phyloP scores from a whole-genome alignment of 2,888 invertebrate species.

The Eugnorisma glareosa region DNA sequence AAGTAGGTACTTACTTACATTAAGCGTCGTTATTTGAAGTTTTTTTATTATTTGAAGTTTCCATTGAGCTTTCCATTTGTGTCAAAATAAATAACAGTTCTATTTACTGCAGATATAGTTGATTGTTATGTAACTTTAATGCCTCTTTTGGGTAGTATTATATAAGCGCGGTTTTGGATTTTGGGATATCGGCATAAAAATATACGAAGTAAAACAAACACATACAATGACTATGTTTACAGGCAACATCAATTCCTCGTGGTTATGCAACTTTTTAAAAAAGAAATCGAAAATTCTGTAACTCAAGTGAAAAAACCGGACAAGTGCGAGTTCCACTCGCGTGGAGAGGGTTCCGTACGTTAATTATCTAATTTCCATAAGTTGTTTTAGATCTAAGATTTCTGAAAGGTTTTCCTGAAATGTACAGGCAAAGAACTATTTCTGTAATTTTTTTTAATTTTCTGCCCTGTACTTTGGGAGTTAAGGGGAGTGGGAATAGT shows the following conservation, averaged over 20 bases:
- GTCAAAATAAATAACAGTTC: background rate
- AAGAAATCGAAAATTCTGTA: background rate
- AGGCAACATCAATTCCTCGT: background rate
- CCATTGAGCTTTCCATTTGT: background rate
- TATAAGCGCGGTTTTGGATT: background rate
- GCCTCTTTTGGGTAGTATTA: background rate
- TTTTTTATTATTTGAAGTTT: no score
- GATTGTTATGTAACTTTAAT: background rate
- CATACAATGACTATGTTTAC: background rate
- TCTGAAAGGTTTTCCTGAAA: no score
- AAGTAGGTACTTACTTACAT: no score
- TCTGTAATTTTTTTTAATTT: no score
- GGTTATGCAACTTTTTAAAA: background rate
- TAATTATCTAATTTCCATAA: no score
- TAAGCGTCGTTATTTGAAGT: background rate
- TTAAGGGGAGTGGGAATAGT: no score
- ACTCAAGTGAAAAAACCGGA: background rate
- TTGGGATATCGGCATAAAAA: background rate
- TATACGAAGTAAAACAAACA: no score
- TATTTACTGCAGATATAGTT: background rate
- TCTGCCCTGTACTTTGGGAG: no score
- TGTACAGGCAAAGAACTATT: no score
- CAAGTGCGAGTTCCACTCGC: no score
- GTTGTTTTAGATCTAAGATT: no score
- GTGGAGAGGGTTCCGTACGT: no score